phyloP scores from a whole-genome alignment of 2,113 vertebrate species.

The Amazona vittata region DNA sequence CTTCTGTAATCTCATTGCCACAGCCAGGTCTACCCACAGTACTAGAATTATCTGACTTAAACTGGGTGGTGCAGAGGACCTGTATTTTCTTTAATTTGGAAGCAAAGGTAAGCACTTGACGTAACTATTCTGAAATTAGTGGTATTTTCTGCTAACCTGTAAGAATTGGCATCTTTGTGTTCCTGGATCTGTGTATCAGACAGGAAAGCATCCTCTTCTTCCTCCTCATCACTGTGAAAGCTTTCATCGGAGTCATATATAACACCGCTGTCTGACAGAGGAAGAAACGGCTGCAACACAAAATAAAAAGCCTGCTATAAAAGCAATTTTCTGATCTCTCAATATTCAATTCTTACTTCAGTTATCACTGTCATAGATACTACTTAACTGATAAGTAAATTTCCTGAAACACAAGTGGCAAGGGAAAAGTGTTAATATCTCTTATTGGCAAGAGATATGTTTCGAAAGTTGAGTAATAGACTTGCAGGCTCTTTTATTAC shows the following conservation, averaged over 20 bases:
- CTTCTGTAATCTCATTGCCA: not conserved
- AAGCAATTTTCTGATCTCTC: not conserved
- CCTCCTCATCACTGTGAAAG: constrained; percentile 91
- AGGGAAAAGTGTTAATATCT: not conserved
- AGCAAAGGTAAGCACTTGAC: not conserved
- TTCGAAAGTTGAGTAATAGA: not conserved
- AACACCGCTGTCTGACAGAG: constrained; percentile 90
- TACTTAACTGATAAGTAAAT: not conserved
- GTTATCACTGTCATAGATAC: not conserved
- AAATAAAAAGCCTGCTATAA: constrained; percentile 44
- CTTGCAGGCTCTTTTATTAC: not conserved
- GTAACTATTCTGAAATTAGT: not conserved
- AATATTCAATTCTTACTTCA: not conserved
- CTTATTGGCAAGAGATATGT: not conserved
- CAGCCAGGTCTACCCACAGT: not conserved
- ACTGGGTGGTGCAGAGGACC: not conserved
- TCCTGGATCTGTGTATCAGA: constrained; percentile 93
- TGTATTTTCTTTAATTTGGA: not conserved
- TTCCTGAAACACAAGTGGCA: not conserved
- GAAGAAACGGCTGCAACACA: constrained; percentile 91
- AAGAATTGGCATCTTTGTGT: constrained; percentile 92
- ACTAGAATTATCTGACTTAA: not conserved
- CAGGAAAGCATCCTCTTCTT: constrained; percentile 90
- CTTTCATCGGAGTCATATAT: constrained; percentile 97
- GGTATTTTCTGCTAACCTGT: constrained; percentile 81